phyloP scores from a whole-genome alignment of 2,797 vertebrate species.

The Botia almorhae region DNA sequence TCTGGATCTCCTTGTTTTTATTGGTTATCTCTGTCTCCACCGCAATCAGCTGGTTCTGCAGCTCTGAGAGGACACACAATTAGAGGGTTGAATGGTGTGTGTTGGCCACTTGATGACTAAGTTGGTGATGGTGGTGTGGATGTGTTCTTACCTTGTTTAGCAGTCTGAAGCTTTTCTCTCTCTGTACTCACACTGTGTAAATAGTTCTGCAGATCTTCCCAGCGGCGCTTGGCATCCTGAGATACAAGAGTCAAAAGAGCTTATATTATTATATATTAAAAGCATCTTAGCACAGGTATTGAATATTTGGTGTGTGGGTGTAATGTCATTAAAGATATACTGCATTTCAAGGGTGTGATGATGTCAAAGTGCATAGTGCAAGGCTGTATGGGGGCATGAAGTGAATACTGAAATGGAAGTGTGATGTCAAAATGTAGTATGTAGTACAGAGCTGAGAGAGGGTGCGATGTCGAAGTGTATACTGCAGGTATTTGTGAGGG shows the following conservation, averaged over 20 bases:
- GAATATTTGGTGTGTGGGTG: neutral
- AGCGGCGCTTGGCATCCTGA: conserved; percentile 91
- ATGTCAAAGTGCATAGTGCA: too few relatives aligned
- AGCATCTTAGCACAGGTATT: neutral
- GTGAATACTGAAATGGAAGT: too few relatives aligned
- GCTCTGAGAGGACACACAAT: conserved; percentile 72
- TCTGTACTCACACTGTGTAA: conserved; percentile 90
- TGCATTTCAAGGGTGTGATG: too few relatives aligned
- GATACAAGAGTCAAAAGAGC: conserved; percentile 75
- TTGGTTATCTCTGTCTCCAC: conserved; percentile 83
- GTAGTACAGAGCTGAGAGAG: too few relatives aligned
- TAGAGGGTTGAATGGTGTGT: neutral
- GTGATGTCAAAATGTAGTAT: too few relatives aligned
- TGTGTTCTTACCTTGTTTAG: conserved; percentile 85
- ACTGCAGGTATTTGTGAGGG: neutral
- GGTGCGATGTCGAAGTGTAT: neutral
- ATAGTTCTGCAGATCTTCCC: conserved; percentile 94
- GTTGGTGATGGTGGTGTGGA: neutral
- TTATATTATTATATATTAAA: too few relatives aligned
- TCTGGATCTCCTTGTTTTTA: conserved; percentile 92
- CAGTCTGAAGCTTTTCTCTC: conserved; percentile 84
- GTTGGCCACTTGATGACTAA: neutral
- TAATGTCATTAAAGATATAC: too few relatives aligned
- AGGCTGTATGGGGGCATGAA: too few relatives aligned
- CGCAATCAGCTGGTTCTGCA: conserved; percentile 88